Evolutionary conservation across 2,888 invertebrate genomes (phyloP), one percentile per base, ranked within the genome.

Genomic region (Nemoura dubitans): DNA sequence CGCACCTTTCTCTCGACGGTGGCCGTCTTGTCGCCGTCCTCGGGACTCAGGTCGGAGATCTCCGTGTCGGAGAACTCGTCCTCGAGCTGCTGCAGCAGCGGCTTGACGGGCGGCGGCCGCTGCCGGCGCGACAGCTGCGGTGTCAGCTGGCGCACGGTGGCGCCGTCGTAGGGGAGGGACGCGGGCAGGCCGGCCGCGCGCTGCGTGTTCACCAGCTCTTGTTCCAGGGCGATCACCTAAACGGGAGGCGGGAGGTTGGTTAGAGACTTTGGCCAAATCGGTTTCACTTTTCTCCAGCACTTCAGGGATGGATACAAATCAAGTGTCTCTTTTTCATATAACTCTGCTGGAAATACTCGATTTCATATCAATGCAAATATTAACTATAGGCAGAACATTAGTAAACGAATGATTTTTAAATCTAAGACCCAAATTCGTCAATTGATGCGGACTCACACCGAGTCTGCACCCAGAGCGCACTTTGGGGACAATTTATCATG

Each of bases 51-150:
- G 92, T 97, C 97, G 0, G 97, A 97, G 82, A 96, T 94, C 91
- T 97, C 97, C 85, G 97, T 96, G 90, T 97, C 97, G 14, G 97
- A 97, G 88, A 96, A 93, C 93, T 96, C 96, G 21, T 95, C 95
- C 91, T 96, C 96, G 91, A 94, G 93, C 91, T 91, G 94, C 92
- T 92, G 94, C 86, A 95, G 92, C 28, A 94, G 92, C 85, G 96
- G 96, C 88, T 96, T 96, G 16, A 90, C 89, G 0, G 95, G 95
- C 86, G 96, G 95, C 0, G 88, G 87, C 82, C 87, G 81, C 87
- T 88, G 88, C 26, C 89, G 95, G 85, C 95, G 94, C 76, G 95
- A 94, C 91, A 96, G 93, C 89, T 96, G 96, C 30, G 96, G 96
- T 1, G 96, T 96, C 87, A 96, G 93, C 89, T 95, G 94, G 87